phyloP scores from a whole-genome alignment of 2,797 vertebrate species.

The Microctenopoma steveboyesi region DNA sequence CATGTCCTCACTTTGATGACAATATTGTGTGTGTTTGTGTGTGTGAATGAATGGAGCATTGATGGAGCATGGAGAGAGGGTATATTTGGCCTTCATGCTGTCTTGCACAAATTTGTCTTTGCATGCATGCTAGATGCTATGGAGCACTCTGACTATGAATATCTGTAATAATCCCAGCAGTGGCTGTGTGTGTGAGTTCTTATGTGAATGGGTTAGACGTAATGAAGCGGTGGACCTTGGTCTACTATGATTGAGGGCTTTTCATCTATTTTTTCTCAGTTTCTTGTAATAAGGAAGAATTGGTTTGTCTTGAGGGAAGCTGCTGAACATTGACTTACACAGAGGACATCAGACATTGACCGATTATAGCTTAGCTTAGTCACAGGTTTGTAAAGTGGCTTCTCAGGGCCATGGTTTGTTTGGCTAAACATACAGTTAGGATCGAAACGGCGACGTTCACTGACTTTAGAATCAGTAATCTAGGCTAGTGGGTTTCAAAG shows the following conservation, averaged over 20 bases:
- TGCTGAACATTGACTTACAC: conserved; percentile 25
- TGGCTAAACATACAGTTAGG: conserved; percentile 23
- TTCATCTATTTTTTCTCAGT: conserved; percentile 19
- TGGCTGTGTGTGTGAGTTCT: conserved; percentile 21
- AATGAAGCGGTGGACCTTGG: conserved; percentile 62
- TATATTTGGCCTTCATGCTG: conserved; percentile 70
- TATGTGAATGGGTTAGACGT: conserved; percentile 40
- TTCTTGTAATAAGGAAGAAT: conserved; percentile 53
- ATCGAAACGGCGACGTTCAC: background rate
- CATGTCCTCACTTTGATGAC: too few species aligned
- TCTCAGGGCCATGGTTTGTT: conserved; percentile 5
- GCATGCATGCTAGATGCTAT: conserved; percentile 58
- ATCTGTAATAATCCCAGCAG: conserved; percentile 57
- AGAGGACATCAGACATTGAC: conserved; percentile 31
- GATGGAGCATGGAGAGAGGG: conserved; percentile 45
- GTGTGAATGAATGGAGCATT: conserved; percentile 18
- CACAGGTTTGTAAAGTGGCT: conserved; percentile 40
- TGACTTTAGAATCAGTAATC: conserved; percentile 22
- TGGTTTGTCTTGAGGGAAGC: conserved; percentile 37
- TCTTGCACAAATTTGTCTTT: conserved; percentile 72
- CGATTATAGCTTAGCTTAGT: conserved; percentile 23
- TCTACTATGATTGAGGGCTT: conserved; percentile 42
- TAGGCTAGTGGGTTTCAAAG: conserved; percentile 22
- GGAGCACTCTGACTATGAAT: conserved; percentile 49
- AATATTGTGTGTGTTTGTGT: conserved; percentile 2